Base-by-base conservation (phyloP, 1,140 invertebrate species). In the Chlorops oryzae region DNA sequence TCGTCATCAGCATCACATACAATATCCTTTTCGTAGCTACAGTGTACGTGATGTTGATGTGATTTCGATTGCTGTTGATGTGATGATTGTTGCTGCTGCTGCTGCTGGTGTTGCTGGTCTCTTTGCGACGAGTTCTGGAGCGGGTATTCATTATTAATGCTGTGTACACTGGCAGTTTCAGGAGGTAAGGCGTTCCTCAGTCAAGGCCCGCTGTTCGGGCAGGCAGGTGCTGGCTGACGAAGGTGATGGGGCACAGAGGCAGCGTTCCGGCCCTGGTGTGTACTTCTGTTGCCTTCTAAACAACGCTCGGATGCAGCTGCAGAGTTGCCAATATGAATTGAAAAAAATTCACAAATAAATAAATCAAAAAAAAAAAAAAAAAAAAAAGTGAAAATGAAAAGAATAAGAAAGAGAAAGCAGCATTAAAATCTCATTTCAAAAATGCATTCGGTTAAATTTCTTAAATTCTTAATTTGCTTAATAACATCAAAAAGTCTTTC, bases 301-400 rank as follows among this genome's bases (percentile, higher is more conserved):
- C 75, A 81, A 70, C 74, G 78, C 75, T 82, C 80, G 65, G 77
- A 81, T 60, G 78, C 79, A 80, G 77, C 80, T 80, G 10, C 17
- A 35, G 7, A 39, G 18, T 39, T 15, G 18, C 6, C 18, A 20
- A 13, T 25, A 12, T 4, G 12, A 42, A 5, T 21, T 41, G 24
- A 12, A 6, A 10, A 15, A 42, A 23, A 6, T 12, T 13, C 6
- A 42, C 24, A 21, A 22, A 24, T 42, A 15, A 25, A 15, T 22
- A 15, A 5, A 9, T 21, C 22, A 23, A 41, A 41, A 41, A 38
- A 38, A 2, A 35, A 35, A 12, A 12, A 3, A 15, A 34, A 34
- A 34, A 34, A 34, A n/a, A n/a, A n/a, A n/a, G n/a, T n/a, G n/a
- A n/a, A n/a, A n/a, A n/a, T n/a, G n/a, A n/a, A n/a, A n/a, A n/a